phyloP scores from a whole-genome alignment of 2,888 invertebrate genomes.

The Cremastinae sp. region DNA sequence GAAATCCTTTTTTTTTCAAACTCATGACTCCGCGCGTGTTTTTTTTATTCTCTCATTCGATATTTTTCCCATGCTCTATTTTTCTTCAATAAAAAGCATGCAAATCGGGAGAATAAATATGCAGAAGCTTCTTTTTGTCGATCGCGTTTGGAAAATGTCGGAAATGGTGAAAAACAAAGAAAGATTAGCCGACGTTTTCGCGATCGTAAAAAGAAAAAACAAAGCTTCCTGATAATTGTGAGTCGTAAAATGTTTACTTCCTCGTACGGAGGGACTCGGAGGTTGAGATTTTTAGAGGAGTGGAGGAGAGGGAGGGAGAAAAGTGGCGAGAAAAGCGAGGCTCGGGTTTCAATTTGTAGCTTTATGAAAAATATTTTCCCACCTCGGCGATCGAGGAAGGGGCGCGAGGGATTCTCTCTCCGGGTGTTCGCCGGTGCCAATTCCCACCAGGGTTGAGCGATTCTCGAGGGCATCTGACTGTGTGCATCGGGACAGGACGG shows the following conservation, averaged over 20 bases:
- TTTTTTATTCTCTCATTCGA: background rate
- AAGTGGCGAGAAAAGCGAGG: slow-evolving; percentile 1
- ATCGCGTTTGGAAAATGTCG: background rate
- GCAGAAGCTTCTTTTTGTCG: background rate
- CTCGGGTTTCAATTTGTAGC: background rate
- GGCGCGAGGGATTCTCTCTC: slow-evolving; percentile 15
- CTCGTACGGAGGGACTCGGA: too few species aligned
- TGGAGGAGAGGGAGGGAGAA: background rate
- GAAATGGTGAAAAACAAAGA: slow-evolving; percentile 9
- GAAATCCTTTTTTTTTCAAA: slow-evolving; percentile 13
- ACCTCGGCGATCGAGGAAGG: slow-evolving; percentile 6
- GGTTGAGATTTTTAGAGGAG: too few species aligned
- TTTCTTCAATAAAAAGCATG: background rate
- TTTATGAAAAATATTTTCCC: slow-evolving; percentile 24
- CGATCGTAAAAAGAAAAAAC: too few species aligned
- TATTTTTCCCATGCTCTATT: background rate
- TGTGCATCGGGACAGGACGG: slow-evolving; percentile 30
- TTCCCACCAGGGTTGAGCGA: slow-evolving; percentile 28
- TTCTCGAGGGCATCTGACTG: slow-evolving; percentile 33
- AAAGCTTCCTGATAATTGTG: too few species aligned
- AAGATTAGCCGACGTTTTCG: background rate
- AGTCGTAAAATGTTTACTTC: too few species aligned
- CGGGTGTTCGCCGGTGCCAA: slow-evolving; percentile 15
- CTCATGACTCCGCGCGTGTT: background rate
- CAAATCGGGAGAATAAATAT: too few species aligned